Evolutionary conservation across 2,888 invertebrate species (phyloP), one percentile per base, ranked within the genome.

Genomic region (Andrena marginata): DNA sequence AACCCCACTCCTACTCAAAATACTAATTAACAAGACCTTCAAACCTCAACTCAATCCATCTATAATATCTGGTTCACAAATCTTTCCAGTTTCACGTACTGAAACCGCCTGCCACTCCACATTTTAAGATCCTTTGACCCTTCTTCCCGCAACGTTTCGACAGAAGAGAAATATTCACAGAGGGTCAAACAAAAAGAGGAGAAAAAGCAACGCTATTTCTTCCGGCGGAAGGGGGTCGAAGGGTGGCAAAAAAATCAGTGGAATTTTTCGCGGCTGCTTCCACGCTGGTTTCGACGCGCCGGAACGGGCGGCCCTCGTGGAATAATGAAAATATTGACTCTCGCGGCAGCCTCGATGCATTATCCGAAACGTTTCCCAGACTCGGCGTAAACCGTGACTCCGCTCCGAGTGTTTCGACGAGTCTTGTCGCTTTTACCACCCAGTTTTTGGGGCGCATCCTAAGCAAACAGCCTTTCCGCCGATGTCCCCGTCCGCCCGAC

Each of bases 321-420:
- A 89, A 89, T 89, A 89, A 89, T 88, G 86, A 89, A 89, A 89
- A 89, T 89, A 89, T 89, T 89, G 89, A 86, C 89, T 74, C 75
- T 80, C 67, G 56, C 72, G 79, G 73, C 69, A 67, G 73, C 71
- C 77, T 72, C 49, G 87, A 82, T 77, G 87, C 82, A 88, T 87
- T 86, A 86, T 76, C 84, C 69, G 69, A 60, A 16, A 51, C 54
- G 77, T 81, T 84, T 78, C 80, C 68, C 69, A 63, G 54, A 73
- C 63, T 48, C 26, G 68, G 51, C 67, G 60, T 48, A 62, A 70
- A 48, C 68, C 70, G 77, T 73, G 78, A 73, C 78, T 51, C 51
- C 64, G 80, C 73, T 20, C 59, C 77, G 75, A 84, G 84, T 86
- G 83, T 87, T 87, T 87, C 82, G 77, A 79, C 56, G 65, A 84